Evolutionary conservation across 2,888 invertebrate genomes (phyloP).

Genomic region (Cantharis flavilabris): DNA sequence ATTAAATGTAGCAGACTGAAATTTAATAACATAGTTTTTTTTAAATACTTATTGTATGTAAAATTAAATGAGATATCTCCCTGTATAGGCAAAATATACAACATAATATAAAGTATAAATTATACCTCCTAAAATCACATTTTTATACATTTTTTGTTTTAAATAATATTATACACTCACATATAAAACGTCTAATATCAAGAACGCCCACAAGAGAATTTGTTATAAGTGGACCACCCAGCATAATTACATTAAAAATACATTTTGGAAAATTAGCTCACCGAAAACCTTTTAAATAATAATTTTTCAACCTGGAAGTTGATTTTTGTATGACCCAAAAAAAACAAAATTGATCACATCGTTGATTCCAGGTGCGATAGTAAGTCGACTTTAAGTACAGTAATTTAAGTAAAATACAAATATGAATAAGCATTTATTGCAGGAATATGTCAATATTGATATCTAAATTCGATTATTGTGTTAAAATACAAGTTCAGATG

Average conservation of each 20-base stretch:
- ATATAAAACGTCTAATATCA: not conserved
- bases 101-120: too few relatives aligned
- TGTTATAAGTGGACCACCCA: not conserved
- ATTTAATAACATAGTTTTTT: too few relatives aligned
- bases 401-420: not conserved
- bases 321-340: not conserved
- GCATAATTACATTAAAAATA: not conserved
- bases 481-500: slow-evolving; percentile 35
- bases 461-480: slow-evolving; percentile 5
- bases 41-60: too few relatives aligned
- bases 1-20: too few relatives aligned
- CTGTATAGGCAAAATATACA: too few relatives aligned
- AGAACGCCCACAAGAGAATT: not conserved
- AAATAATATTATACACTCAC: not conserved
- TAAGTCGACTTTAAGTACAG: not conserved
- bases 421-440: slow-evolving; percentile 1
- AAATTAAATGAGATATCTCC: too few relatives aligned
- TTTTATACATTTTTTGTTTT: not conserved
- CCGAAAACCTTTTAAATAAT: not conserved
- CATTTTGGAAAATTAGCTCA: not conserved
- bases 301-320: not conserved
- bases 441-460: slow-evolving; percentile 1
- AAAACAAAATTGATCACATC: not conserved
- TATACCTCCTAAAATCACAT: not conserved
- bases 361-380: not conserved